Base-by-base conservation (phyloP, 2,888 invertebrate genomes). In the Oscheius sp. region DNA sequence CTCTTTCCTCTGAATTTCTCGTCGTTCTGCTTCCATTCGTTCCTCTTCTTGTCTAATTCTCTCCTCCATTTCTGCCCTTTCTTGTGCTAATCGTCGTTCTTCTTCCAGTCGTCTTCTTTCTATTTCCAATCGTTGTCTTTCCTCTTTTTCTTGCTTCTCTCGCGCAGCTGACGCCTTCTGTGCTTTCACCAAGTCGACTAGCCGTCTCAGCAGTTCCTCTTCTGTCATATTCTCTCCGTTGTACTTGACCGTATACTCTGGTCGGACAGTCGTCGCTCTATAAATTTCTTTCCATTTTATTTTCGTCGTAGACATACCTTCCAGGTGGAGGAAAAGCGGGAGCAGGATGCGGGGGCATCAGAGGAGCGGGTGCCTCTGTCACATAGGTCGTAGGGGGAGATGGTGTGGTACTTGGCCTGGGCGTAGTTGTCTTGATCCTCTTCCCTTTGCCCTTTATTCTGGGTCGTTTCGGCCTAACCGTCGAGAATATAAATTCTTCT, bases 401-500 rank as follows among this genome's bases (percentile, higher is more conserved):
- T n/a, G 9, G 35, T 6, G 21, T 53, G 0, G 69, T 58, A 2
- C 21, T 58, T 18, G 64, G 53, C 27, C 16, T 21, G 12, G 71
- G 49, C 1, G 61, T 52, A 3, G 61, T 71, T 13, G 71, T 53
- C 25, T 63, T 53, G 7, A 72, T 75, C 35, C 63, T 72, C 41
- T 71, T 73, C 18, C 74, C 69, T 29, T 55, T 72, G 9, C 55
- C 35, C 25, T 68, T 75, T n/a, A 53, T 72, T 21, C 61, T 29
- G 7, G 76, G 76, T 18, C 77, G 73, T 52, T 75, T 78, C 29
- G 81, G 81, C 6, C 76, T 64, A 18, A 69, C 66, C n/a, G 80
- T 80, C 0, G 80, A 80, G 69, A 79, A 81, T 0, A 77, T 76
- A 29, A 81, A 81, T 53, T 81, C 81, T 72, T 81, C 81, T 12